Base-by-base conservation (phyloP, 2,888 invertebrate genomes). In the Lacanobia oleracea region DNA sequence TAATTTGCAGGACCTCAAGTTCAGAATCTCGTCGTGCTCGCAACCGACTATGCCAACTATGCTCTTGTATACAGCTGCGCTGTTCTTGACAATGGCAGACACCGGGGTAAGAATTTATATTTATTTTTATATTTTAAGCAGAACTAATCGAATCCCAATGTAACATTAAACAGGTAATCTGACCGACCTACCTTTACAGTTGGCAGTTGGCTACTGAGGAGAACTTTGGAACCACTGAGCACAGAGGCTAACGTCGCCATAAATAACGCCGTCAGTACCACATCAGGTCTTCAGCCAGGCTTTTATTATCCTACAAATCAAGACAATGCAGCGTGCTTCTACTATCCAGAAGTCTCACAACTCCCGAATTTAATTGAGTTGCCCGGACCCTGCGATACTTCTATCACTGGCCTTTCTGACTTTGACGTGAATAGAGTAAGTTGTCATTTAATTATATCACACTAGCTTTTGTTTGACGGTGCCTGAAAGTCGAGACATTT, bases 51-150 rank as follows among this genome's bases (percentile, higher is more conserved):
- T 81, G 60, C 16, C 0, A 91, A 64, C 81, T 95, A 90, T 71
- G 88, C 95, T 1, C 78, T 95, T 1, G 91, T 91, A 2, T 95
- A 95, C 85, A 94, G 88, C 77, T 95, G 95, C 67, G 79, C 84
- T 1, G 89, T 94, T 79, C 66, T 91, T 16, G 80, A 83, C 23
- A 92, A 89, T 50, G 77, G 82, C 9, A 90, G 93, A 84, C 53
- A 50, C 51, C 86, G 85, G 91, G 94, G 95, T 95, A 91, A 56
- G 33, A 56, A 18, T 33, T 2, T 18, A 5, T n/a, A 9, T 18
- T 56, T 56, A 18, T 33, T 2, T 18, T 1, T n/a, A 9, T 18
- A 33, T 56, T 33, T 33, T 33, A 33, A 33, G 9, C 1, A 18
- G 4, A 18, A 33, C 18, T 33, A 10, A 33, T 56, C 4, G 2